Conservation (phyloP, 2,888 invertebrate genomes). For the Campoletis raptor region DNA sequence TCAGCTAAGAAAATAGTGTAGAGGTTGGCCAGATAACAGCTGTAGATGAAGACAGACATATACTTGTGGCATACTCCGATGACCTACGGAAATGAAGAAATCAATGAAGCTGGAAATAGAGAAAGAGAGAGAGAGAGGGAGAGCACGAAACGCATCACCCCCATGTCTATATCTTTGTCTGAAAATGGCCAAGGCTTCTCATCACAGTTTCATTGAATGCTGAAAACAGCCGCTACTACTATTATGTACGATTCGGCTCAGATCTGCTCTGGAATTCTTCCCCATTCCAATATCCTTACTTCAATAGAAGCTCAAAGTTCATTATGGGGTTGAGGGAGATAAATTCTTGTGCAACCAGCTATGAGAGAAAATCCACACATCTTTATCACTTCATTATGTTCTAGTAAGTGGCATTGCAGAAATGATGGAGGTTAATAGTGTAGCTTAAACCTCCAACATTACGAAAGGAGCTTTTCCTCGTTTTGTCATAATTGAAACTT, state of each 20-base stretch:
- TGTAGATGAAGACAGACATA: slow-evolving; percentile 2
- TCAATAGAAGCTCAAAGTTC: slow-evolving; percentile 15
- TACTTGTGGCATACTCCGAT: slow-evolving; percentile 25
- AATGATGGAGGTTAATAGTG: slow-evolving; percentile 48
- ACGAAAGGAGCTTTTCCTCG: background rate
- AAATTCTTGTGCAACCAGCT: slow-evolving; percentile 26
- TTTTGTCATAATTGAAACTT: background rate
- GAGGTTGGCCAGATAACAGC: slow-evolving; percentile 49
- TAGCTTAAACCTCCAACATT: slow-evolving; percentile 2
- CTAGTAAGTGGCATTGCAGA: slow-evolving; percentile 30
- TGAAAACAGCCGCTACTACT: background rate
- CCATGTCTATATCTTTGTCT: slow-evolving; percentile 47
- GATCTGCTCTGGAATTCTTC: slow-evolving; percentile 12
- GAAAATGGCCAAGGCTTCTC: slow-evolving; percentile 51
- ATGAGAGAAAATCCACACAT: slow-evolving; percentile 32
- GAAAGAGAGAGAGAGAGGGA: slow-evolving; percentile 14
- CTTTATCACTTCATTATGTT: slow-evolving; percentile 36
- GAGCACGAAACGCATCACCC: slow-evolving; percentile 4
- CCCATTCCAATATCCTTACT: slow-evolving; percentile 48
- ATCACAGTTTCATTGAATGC: slow-evolving; percentile 49
- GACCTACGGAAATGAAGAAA: slow-evolving; percentile 19
- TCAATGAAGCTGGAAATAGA: background rate
- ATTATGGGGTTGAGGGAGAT: slow-evolving; percentile 21
- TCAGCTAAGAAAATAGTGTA: slow-evolving; percentile 33
- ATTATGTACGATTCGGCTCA: slow-evolving; percentile 32